Evolutionary conservation across 2,888 invertebrate genomes (phyloP).

Genomic region (Cenopis cana): DNA sequence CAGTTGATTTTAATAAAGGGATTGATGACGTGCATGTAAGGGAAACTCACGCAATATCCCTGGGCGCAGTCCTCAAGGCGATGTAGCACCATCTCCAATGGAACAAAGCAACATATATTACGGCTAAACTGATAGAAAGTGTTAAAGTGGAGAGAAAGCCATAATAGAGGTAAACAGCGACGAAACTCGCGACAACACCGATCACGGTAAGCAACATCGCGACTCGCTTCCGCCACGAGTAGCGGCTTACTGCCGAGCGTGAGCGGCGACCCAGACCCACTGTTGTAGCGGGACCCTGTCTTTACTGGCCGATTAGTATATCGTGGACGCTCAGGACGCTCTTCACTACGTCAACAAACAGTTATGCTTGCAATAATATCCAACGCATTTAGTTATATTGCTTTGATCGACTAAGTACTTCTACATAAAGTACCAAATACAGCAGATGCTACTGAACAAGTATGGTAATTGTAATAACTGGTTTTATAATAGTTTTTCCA

Average conservation of each 20-base stretch:
- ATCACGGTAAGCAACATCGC: conserved; percentile 74
- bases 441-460: neutral
- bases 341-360: conserved; percentile 22
- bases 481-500: neutral
- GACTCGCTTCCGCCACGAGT: conserved; percentile 79
- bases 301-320: conserved; percentile 39
- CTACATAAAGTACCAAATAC: neutral
- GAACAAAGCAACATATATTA: conserved; percentile 87
- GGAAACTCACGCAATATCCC: conserved; percentile 88
- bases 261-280: conserved; percentile 54
- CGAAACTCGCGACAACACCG: conserved; percentile 72
- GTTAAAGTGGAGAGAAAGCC: conserved; percentile 88
- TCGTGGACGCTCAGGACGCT: conserved; percentile 24
- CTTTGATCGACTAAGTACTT: neutral
- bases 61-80: conserved; percentile 88
- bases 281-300: conserved; percentile 49
- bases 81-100: conserved; percentile 92
- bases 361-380: neutral
- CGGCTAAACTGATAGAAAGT: conserved; percentile 85
- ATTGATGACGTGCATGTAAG: conserved; percentile 51
- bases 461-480: conserved; percentile 7
- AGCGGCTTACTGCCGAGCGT: conserved; percentile 70
- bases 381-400: neutral
- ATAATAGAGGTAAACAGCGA: conserved; percentile 79
- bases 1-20: conserved; percentile 7